Percentiles rank a stretch among this genome's conserved stretches.
Evolutionary conservation across 2,797 vertebrate species (phyloP).

Genomic region (Oreochromis mossambicus): DNA sequence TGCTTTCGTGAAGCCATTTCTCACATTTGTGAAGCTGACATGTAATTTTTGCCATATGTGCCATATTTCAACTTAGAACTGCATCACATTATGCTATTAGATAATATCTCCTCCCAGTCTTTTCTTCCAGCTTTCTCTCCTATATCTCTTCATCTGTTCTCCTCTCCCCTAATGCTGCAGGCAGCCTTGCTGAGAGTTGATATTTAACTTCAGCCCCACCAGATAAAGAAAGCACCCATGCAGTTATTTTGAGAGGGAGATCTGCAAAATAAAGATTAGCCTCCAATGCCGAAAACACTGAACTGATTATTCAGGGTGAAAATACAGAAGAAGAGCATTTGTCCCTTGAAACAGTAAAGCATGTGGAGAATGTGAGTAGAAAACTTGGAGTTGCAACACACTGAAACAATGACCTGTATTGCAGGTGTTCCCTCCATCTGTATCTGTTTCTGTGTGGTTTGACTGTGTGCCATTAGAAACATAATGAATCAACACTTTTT

Average conservation of each 20-base stretch:
- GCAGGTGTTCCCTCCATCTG: neutral
- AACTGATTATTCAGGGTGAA: neutral
- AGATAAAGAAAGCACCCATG: constrained; percentile 7
- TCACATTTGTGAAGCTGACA: neutral
- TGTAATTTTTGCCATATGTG: neutral
- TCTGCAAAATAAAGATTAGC: neutral
- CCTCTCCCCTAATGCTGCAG: neutral
- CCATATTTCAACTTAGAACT: neutral
- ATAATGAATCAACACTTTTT: neutral
- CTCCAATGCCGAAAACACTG: neutral
- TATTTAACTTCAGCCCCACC: constrained; percentile 6
- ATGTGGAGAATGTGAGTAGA: constrained; percentile 19
- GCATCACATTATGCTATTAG: neutral
- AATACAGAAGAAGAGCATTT: neutral
- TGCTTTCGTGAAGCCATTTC: neutral
- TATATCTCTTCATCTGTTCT: constrained; percentile 17
- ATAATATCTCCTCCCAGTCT: neutral
- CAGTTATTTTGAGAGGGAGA: neutral
- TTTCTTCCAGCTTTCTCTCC: neutral
- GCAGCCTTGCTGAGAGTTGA: constrained; percentile 32
- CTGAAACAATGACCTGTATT: neutral
- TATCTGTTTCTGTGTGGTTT: neutral
- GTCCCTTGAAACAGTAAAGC: neutral
- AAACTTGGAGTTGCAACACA: neutral
- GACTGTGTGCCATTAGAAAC: neutral